Evolutionary conservation across 1,140 invertebrate species (phyloP).

Genomic region (Rhopalosiphum maidis): DNA sequence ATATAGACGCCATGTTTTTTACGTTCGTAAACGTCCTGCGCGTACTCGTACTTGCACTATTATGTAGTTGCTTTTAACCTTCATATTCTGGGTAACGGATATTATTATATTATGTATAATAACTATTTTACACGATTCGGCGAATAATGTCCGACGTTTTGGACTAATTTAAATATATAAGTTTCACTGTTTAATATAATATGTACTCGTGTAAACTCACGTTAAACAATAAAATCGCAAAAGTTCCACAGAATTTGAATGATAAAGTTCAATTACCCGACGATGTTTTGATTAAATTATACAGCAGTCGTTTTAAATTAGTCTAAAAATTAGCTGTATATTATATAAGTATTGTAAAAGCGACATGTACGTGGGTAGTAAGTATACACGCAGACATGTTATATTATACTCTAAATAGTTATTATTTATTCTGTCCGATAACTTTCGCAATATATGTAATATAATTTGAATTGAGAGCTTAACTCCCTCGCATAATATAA

Average conservation of each 20-base stretch:
- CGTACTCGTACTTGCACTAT: neutral
- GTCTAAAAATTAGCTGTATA: neutral
- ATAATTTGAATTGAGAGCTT: neutral
- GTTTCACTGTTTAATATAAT: neutral
- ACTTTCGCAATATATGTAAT: neutral
- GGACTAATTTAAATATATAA: neutral
- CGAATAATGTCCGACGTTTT: neutral
- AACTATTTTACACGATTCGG: neutral
- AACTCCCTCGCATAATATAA: neutral
- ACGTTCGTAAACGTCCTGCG: neutral
- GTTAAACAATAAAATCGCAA: neutral
- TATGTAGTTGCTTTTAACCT: neutral
- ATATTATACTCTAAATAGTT: neutral
- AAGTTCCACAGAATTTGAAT: neutral
- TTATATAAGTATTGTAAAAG: neutral
- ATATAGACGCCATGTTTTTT: neutral
- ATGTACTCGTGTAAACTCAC: neutral
- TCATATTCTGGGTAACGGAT: neutral
- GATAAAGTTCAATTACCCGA: neutral
- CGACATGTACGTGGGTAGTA: neutral
- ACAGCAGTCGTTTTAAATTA: neutral
- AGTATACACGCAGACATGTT: neutral
- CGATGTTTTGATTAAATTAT: conserved; percentile 17
- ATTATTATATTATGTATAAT: neutral
- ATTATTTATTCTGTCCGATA: neutral